These are phyloP conservation scores for Notospermus geniculatus DNA, from an alignment of 1,140 invertebrate genomes.

Conservation along the genomic window DNA sequence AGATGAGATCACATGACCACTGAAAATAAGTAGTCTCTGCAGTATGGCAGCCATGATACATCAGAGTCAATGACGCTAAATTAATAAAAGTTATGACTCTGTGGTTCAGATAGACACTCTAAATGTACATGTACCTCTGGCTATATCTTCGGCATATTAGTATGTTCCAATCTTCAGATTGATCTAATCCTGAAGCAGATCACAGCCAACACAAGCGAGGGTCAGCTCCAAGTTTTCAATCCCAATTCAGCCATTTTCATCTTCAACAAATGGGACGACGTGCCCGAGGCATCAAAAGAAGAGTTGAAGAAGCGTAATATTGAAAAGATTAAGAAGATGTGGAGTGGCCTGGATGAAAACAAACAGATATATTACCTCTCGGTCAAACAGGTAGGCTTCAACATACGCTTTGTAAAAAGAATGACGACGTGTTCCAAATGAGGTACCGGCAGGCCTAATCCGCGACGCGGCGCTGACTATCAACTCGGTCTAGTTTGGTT, in stretches of 20 bases:
- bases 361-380: constrained; percentile 36
- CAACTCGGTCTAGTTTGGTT: too few relatives aligned
- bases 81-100: too few relatives aligned
- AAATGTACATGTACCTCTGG: neutral
- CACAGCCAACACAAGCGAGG: neutral
- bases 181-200: constrained; percentile 1
- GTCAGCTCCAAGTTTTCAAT: constrained; percentile 25
- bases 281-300: constrained; percentile 22
- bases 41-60: too few relatives aligned
- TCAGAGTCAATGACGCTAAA: too few relatives aligned
- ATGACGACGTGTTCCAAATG: too few relatives aligned
- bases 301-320: constrained; percentile 27
- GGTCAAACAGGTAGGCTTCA: constrained; percentile 24
- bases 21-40: too few relatives aligned
- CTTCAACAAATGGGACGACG: constrained; percentile 42
- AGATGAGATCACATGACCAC: too few relatives aligned
- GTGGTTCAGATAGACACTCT: too few relatives aligned
- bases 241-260: constrained; percentile 39
- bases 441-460: too few relatives aligned
- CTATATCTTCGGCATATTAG: neutral
- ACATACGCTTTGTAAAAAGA: too few relatives aligned
- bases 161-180: neutral
- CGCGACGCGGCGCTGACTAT: too few relatives aligned
- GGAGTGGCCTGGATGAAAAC: constrained; percentile 24
- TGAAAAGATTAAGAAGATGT: constrained; percentile 28